Conservation (phyloP, 2,888 invertebrate genomes). For the Gymnosoma rotundatum region DNA sequence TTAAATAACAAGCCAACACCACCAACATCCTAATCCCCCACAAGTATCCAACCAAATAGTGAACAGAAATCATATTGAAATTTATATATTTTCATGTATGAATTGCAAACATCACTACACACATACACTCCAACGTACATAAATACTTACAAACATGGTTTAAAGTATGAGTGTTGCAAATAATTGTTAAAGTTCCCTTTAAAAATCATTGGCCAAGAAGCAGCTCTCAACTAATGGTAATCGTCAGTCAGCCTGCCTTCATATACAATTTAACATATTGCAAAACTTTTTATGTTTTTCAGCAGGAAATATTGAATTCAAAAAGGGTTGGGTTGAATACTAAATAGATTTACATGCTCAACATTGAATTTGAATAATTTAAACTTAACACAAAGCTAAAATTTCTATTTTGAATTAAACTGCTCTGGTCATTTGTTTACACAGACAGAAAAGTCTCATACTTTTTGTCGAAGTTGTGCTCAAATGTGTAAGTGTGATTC, state of each 20-base stretch:
- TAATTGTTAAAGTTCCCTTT: conserved; percentile 43
- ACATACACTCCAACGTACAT: not conserved
- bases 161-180: conserved; percentile 13
- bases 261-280: conserved; percentile 40
- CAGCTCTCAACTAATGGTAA: conserved; percentile 15
- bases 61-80: conserved; percentile 6
- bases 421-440: not conserved
- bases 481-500: too few species aligned
- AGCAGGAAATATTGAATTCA: conserved; percentile 24
- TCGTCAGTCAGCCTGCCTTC: not conserved
- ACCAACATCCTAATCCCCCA: not conserved
- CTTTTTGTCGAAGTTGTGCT: too few species aligned
- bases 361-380: conserved; percentile 10
- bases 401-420: not conserved
- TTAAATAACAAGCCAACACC: conserved; percentile 9
- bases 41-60: too few species aligned
- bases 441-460: too few species aligned
- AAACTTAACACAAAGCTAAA: not conserved
- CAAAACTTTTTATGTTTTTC: conserved; percentile 31
- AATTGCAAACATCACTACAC: conserved; percentile 23
- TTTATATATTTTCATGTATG: conserved; percentile 13
- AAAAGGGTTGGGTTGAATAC: conserved; percentile 43
- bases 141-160: not conserved
- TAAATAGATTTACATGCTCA: conserved; percentile 12
- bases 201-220: conserved; percentile 37